phyloP scores from a whole-genome alignment of 2,113 vertebrate species.

The Willisornis vidua region DNA sequence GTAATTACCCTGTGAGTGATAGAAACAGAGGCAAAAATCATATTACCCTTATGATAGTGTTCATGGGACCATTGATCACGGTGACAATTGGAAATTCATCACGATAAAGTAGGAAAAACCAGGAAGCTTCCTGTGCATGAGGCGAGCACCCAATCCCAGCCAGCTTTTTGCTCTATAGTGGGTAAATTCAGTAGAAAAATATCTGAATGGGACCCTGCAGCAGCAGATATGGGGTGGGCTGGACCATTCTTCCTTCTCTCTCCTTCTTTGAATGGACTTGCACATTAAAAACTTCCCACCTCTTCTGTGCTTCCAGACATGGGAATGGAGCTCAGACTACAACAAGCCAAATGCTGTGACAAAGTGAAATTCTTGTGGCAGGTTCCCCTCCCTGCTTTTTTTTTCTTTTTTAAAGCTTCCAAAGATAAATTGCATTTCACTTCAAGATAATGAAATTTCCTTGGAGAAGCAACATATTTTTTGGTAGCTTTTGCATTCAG shows the following conservation, averaged over 20 bases:
- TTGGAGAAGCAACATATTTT: not conserved
- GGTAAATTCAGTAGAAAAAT: not conserved
- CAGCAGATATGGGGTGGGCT: not conserved
- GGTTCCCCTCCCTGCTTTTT: not conserved
- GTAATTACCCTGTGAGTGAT: constrained; percentile 48
- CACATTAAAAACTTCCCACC: not conserved
- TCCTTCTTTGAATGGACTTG: not conserved
- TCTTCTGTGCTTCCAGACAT: not conserved
- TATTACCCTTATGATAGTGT: constrained; percentile 3
- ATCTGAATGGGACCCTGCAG: not conserved
- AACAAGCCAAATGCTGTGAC: not conserved
- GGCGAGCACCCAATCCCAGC: not conserved
- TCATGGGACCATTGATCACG: not conserved
- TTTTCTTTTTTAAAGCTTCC: not conserved
- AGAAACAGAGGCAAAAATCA: not conserved
- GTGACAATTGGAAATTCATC: constrained; percentile 31
- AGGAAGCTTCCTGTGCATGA: not conserved
- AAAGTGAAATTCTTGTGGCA: not conserved
- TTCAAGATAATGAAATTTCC: constrained; percentile 47
- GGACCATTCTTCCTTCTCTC: not conserved
- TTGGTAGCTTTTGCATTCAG: constrained; percentile 7
- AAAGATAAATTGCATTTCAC: constrained; percentile 35
- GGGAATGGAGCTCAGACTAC: not conserved
- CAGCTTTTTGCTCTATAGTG: not conserved
- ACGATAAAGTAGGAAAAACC: not conserved